phyloP scores from a whole-genome alignment of 2,113 vertebrate species.

The Chroicocephalus ridibundus region DNA sequence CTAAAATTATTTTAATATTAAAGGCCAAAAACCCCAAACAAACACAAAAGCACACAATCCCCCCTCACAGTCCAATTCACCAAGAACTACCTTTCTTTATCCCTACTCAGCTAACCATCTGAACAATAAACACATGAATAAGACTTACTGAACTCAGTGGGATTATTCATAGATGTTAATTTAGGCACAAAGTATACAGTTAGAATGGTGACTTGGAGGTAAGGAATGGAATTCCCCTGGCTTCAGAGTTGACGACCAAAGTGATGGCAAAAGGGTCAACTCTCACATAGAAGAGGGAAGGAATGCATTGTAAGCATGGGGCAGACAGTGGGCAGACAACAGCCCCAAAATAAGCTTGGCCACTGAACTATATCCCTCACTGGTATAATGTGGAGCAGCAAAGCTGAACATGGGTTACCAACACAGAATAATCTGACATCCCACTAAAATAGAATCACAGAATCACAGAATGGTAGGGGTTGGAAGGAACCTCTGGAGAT shows the following conservation, averaged over 20 bases:
- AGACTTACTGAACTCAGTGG: not conserved
- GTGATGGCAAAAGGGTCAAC: not conserved
- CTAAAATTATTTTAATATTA: not conserved
- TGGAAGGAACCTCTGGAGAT: no score
- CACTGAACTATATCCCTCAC: not conserved
- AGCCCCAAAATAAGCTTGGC: not conserved
- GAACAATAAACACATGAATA: not conserved
- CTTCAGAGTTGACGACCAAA: not conserved
- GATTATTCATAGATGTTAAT: not conserved
- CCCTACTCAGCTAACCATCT: not conserved
- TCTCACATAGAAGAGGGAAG: not conserved
- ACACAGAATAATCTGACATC: not conserved
- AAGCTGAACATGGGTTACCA: not conserved
- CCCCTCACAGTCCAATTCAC: not conserved
- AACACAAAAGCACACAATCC: not conserved
- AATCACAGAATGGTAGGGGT: no score
- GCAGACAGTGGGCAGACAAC: not conserved
- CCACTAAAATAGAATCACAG: not conserved
- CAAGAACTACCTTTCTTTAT: not conserved
- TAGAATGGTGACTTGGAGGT: not conserved
- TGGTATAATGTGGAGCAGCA: not conserved
- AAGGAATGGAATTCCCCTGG: not conserved
- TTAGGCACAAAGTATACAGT: not conserved
- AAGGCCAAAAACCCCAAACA: not conserved
- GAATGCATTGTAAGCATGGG: not conserved